These are phyloP conservation scores for Sakesphorus luctuosus DNA, from an alignment of 2,113 vertebrate genomes.

Conservation along the genomic window DNA sequence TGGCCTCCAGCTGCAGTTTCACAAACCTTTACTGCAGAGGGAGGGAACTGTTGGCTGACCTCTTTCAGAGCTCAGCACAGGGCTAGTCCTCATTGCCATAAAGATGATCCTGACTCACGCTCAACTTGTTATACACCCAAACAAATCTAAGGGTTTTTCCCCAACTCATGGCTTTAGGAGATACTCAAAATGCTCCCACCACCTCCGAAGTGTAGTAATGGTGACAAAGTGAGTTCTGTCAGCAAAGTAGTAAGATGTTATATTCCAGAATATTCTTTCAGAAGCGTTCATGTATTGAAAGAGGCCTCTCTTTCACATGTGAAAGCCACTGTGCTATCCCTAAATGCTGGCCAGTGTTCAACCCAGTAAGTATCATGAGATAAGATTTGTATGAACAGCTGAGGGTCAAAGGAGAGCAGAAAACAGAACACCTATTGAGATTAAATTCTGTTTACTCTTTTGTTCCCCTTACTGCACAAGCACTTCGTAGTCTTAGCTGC, in stretches of 20 bases:
- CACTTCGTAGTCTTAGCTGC: neutral
- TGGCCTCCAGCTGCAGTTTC: neutral
- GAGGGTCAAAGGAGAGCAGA: neutral
- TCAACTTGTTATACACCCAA: neutral
- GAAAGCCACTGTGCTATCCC: neutral
- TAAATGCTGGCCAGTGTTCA: neutral
- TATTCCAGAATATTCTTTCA: neutral
- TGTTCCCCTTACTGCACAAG: neutral
- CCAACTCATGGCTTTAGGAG: neutral
- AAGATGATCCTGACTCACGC: neutral
- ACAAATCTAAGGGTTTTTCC: neutral
- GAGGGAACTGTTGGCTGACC: neutral
- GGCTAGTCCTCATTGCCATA: neutral
- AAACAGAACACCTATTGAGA: neutral
- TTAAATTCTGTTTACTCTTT: neutral
- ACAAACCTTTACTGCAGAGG: neutral
- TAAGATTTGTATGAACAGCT: neutral
- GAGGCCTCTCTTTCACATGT: neutral
- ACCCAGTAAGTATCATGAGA: neutral
- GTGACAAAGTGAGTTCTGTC: neutral
- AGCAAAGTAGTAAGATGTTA: neutral
- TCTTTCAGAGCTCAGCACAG: neutral
- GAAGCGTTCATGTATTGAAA: neutral
- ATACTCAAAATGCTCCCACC: neutral
- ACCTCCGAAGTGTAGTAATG: neutral